Percentiles rank a stretch among this genome's conserved stretches.
Evolutionary conservation across 2,113 vertebrate genomes (phyloP).

Genomic region (Fregetta grallaria): DNA sequence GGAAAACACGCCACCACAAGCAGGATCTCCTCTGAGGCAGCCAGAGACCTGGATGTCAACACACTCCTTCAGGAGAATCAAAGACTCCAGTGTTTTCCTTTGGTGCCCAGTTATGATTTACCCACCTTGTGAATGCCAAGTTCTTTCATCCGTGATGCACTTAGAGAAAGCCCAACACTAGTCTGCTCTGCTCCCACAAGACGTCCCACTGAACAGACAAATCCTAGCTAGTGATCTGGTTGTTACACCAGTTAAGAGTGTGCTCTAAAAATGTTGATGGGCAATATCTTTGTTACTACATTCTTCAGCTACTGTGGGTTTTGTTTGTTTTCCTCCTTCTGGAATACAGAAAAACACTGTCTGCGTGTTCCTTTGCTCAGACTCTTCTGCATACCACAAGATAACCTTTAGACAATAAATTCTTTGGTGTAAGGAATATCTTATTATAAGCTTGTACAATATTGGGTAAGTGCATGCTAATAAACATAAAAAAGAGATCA

Average conservation of each 20-base stretch:
- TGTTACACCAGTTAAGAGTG: not conserved
- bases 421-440: not conserved
- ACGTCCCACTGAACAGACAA: not conserved
- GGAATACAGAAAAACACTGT: not conserved
- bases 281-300: not conserved
- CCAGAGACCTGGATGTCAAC: not conserved
- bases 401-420: not conserved
- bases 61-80: not conserved
- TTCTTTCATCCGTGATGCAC: too few species aligned
- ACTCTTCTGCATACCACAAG: not conserved
- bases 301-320: not conserved
- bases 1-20: too few species aligned
- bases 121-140: not conserved
- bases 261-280: not conserved
- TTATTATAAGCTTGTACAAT: not conserved
- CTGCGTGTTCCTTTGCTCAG: not conserved
- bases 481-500: not conserved
- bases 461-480: not conserved
- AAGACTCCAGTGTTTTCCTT: not conserved
- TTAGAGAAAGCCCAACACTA: not conserved
- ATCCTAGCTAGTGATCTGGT: not conserved
- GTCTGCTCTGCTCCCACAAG: not conserved
- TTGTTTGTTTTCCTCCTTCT: not conserved
- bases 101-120: not conserved
- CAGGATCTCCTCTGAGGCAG: not conserved